Evolutionary conservation across 2,888 invertebrate species (phyloP).

Genomic region (Liposcelis brunnea): DNA sequence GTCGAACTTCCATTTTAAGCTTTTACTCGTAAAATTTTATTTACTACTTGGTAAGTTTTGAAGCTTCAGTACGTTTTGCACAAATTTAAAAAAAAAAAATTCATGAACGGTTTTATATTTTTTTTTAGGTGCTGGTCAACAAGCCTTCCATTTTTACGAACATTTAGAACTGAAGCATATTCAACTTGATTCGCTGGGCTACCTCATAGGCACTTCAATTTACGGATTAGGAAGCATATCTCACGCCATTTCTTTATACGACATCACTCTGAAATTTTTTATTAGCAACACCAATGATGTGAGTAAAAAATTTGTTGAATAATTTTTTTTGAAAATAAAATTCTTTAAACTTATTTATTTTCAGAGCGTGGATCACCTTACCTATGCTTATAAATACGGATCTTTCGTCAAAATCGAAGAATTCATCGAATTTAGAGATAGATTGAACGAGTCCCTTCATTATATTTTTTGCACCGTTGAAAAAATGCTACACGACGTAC

Average conservation of each 20-base stretch:
- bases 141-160: conserved; percentile 56
- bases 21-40: conserved; percentile 66
- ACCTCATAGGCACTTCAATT: conserved; percentile 59
- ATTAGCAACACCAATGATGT: conserved; percentile 78
- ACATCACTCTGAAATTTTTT: conserved; percentile 69
- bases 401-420: conserved; percentile 86
- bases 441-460: conserved; percentile 67
- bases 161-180: conserved; percentile 82
- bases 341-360: too few relatives aligned
- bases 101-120: conserved; percentile 10
- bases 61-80: background rate
- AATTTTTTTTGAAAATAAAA: background rate
- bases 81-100: conserved; percentile 7
- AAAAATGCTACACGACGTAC: conserved; percentile 50
- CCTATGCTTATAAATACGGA: conserved; percentile 85
- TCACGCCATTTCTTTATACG: conserved; percentile 49
- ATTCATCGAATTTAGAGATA: conserved; percentile 66
- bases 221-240: conserved; percentile 53
- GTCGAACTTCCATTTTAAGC: conserved; percentile 76
- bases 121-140: conserved; percentile 47
- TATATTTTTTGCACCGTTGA: conserved; percentile 47
- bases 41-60: conserved; percentile 44
- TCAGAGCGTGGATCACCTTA: conserved; percentile 78
- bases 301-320: too few relatives aligned
- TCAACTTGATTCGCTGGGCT: conserved; percentile 81